These are phyloP conservation scores for Drosophila paulistorum DNA, from an alignment of 1,140 invertebrate species.

Conservation along the genomic window DNA sequence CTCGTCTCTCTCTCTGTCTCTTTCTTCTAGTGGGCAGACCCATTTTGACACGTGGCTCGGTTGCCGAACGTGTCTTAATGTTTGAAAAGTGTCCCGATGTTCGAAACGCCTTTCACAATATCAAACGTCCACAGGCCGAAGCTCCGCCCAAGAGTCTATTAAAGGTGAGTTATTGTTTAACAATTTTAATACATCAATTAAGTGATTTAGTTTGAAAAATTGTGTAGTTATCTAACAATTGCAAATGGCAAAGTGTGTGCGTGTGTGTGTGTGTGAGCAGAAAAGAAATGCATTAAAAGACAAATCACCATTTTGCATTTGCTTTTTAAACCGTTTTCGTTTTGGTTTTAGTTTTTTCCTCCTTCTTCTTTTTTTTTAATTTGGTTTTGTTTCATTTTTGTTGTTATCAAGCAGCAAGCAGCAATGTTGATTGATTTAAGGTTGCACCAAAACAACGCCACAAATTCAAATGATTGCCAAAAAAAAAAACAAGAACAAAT, in stretches of 20 bases:
- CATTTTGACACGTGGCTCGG: constrained; percentile 94
- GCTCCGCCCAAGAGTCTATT: constrained; percentile 70
- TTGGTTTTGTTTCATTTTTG: constrained; percentile 5
- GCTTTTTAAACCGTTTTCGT: constrained; percentile 31
- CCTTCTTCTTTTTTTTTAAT: constrained; percentile 25
- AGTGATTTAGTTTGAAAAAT: not conserved
- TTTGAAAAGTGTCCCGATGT: constrained; percentile 94
- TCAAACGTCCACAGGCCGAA: constrained; percentile 70
- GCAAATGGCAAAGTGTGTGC: constrained; percentile 48
- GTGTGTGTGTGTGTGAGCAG: constrained; percentile 1
- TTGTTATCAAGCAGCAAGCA: constrained; percentile 60
- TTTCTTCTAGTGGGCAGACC: constrained; percentile 89
- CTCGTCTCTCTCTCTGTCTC: not conserved
- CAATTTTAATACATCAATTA: constrained; percentile 1
- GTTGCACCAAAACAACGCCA: constrained; percentile 72
- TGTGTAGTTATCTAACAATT: constrained; percentile 54
- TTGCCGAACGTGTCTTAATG: constrained; percentile 94
- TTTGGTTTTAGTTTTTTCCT: constrained; percentile 25
- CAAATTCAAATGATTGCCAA: constrained; percentile 58
- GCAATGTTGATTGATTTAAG: constrained; percentile 79
- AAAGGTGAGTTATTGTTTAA: constrained; percentile 66
- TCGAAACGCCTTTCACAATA: constrained; percentile 72
- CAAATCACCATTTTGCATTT: constrained; percentile 18
- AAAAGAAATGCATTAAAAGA: constrained; percentile 20
- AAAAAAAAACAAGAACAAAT: not conserved